Evolutionary conservation across 2,797 vertebrate species (phyloP).

Genomic region (Ptychobarbus kaznakovi): DNA sequence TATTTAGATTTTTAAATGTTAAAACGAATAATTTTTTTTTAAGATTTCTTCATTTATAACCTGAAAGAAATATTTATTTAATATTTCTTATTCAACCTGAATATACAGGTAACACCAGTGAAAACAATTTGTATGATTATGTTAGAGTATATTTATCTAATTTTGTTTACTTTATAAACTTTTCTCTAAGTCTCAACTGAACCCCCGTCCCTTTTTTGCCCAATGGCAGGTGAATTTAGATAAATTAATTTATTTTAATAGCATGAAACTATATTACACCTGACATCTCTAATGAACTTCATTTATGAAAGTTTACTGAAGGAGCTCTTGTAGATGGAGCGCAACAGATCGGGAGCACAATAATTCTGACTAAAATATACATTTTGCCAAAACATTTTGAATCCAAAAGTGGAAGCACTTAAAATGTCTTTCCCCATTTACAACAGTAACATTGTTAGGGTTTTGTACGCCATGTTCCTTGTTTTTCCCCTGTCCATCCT

Average conservation of each 20-base stretch:
- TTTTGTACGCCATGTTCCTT: no score
- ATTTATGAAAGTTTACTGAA: neutral
- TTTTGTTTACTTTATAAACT: no score
- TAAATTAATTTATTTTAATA: neutral
- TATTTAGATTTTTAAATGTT: neutral
- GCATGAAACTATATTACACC: neutral
- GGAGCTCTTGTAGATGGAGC: neutral
- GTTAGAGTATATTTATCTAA: neutral
- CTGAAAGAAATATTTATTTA: neutral
- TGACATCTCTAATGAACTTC: neutral
- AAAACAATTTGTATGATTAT: neutral
- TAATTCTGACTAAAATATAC: neutral
- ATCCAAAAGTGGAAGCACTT: neutral
- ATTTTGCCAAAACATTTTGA: neutral
- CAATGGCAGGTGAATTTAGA: neutral
- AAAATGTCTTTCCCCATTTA: neutral
- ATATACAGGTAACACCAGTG: neutral
- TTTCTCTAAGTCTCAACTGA: neutral
- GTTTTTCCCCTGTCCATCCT: no score
- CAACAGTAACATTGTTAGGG: neutral
- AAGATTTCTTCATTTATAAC: neutral
- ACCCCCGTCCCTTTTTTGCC: neutral
- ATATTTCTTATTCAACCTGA: neutral
- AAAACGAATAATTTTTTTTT: neutral
- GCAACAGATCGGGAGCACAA: neutral